These are phyloP conservation scores for Eupsilia transversa DNA, from an alignment of 2,888 invertebrate genomes.

Conservation along the genomic window DNA sequence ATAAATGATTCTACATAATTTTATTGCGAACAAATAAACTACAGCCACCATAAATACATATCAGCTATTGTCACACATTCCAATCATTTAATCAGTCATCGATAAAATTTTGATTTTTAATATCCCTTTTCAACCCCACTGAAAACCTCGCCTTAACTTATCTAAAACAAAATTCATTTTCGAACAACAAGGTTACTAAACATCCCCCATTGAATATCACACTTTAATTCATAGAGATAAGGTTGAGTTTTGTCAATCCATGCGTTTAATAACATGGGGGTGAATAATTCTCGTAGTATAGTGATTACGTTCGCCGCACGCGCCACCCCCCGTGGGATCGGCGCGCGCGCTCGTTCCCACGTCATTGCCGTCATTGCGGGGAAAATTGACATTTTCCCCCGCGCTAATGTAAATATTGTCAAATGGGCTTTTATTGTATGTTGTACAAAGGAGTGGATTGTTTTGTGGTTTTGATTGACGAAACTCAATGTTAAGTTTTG, in stretches of 20 bases:
- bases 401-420: slow-evolving; percentile 62
- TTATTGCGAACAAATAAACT: slow-evolving; percentile 25
- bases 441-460: slow-evolving; percentile 13
- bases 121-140: neutral
- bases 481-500: neutral
- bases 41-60: slow-evolving; percentile 44
- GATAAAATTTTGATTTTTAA: slow-evolving; percentile 60
- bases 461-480: slow-evolving; percentile 24
- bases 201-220: neutral
- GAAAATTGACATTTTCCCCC: slow-evolving; percentile 65
- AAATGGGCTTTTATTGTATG: slow-evolving; percentile 45
- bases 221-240: fast-evolving
- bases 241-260: neutral
- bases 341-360: slow-evolving; percentile 78
- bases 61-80: slow-evolving; percentile 39
- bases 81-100: slow-evolving; percentile 63
- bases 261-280: slow-evolving; percentile 49
- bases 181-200: neutral
- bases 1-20: slow-evolving; percentile 36
- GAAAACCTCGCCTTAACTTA: neutral
- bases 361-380: slow-evolving; percentile 53
- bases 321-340: slow-evolving; percentile 79
- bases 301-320: slow-evolving; percentile 73
- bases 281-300: slow-evolving; percentile 59
- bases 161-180: neutral